These are phyloP conservation scores for Hemicrepidius hirtus DNA, from an alignment of 2,888 invertebrate genomes.

Conservation along the genomic window DNA sequence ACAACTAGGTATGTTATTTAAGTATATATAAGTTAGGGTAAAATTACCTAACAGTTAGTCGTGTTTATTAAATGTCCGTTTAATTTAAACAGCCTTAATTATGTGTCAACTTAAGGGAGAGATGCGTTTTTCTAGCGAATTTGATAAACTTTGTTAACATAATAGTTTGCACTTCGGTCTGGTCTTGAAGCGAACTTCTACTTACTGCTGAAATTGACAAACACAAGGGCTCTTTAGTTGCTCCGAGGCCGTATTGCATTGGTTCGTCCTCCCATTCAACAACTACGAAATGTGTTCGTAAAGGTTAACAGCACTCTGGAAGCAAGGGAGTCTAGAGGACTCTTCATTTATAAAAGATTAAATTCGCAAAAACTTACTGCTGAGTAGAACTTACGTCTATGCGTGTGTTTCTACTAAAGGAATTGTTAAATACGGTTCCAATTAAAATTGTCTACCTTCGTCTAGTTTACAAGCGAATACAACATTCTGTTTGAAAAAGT, in stretches of 20 bases:
- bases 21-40: too few species aligned
- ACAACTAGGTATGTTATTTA: too few species aligned
- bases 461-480: too few species aligned
- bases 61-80: slow-evolving; percentile 7
- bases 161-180: slow-evolving; percentile 41
- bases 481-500: too few species aligned
- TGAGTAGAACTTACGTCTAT: neutral
- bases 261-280: slow-evolving; percentile 36
- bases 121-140: slow-evolving; percentile 16
- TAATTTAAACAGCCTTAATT: slow-evolving; percentile 14
- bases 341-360: slow-evolving; percentile 27
- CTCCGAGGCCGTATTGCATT: slow-evolving; percentile 34
- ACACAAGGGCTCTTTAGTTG: slow-evolving; percentile 39
- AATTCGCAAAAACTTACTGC: slow-evolving; percentile 15
- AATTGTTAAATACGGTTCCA: too few species aligned
- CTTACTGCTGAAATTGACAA: slow-evolving; percentile 44
- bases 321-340: slow-evolving; percentile 15
- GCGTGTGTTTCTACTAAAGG: neutral
- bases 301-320: slow-evolving; percentile 37
- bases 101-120: slow-evolving; percentile 22
- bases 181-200: slow-evolving; percentile 37
- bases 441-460: too few species aligned
- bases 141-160: slow-evolving; percentile 38
- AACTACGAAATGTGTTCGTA: slow-evolving; percentile 30
- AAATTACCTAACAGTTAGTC: neutral